These are phyloP conservation scores for Eupeodes latifasciatus DNA, from an alignment of 2,888 invertebrate species.

Conservation along the genomic window DNA sequence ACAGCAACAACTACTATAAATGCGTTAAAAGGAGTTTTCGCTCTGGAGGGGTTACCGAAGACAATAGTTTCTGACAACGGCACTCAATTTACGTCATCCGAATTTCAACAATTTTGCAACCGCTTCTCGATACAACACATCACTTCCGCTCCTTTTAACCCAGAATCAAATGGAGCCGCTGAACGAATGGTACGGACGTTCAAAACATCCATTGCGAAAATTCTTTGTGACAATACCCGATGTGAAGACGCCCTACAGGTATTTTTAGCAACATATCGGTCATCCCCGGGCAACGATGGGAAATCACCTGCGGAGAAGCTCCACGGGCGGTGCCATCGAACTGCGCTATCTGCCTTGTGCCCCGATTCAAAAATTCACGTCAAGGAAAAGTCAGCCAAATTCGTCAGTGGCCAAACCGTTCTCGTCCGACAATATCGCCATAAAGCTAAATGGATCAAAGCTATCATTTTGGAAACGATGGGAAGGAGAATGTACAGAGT, in stretches of 20 bases:
- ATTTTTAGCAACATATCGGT: too few relatives aligned
- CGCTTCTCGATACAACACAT: constrained; percentile 75
- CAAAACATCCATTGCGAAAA: constrained; percentile 16
- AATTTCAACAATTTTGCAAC: constrained; percentile 75
- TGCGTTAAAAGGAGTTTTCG: constrained; percentile 67
- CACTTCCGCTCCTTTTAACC: constrained; percentile 74
- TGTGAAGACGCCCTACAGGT: not conserved
- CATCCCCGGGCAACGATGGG: too few relatives aligned
- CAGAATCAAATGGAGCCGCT: constrained; percentile 74
- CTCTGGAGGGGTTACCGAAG: constrained; percentile 57
- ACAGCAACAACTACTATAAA: constrained; percentile 1
- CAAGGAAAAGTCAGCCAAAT: not conserved
- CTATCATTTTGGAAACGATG: not conserved
- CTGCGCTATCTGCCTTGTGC: constrained; percentile 20
- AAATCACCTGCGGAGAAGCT: constrained; percentile 1
- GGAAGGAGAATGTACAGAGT: constrained; percentile 42
- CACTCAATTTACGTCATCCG: constrained; percentile 69
- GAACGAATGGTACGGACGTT: constrained; percentile 62
- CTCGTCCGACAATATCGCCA: too few relatives aligned
- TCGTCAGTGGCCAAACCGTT: too few relatives aligned
- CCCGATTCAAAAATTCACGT: not conserved
- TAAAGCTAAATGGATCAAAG: not conserved
- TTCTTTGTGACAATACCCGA: constrained; percentile 3
- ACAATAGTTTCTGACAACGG: constrained; percentile 78
- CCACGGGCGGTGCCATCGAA: constrained; percentile 4